Conservation (phyloP, 2,113 vertebrate species). For the Dendrocopos noguchii region DNA sequence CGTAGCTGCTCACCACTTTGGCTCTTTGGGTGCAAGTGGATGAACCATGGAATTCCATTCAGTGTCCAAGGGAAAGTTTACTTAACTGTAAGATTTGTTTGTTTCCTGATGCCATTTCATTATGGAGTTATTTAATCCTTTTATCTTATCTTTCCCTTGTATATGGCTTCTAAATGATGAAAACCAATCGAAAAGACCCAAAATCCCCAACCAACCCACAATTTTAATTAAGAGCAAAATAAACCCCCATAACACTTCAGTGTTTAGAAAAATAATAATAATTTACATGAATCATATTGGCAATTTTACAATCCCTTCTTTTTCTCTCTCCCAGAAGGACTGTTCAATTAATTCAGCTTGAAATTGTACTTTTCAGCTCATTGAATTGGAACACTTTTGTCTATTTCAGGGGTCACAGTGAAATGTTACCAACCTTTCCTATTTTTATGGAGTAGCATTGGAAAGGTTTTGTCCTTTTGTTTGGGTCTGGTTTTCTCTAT, state of each 20-base stretch:
- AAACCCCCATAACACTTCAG: neutral
- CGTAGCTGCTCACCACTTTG: fast-evolving
- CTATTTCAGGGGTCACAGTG: neutral
- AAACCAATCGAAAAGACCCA: neutral
- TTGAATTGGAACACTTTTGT: neutral
- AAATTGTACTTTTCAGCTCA: neutral
- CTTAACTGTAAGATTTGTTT: neutral
- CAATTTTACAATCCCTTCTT: neutral
- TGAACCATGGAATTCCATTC: neutral
- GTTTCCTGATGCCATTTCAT: neutral
- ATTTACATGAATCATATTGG: neutral
- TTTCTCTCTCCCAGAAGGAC: neutral
- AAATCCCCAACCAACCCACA: neutral
- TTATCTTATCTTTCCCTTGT: neutral
- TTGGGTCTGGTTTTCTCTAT: neutral
- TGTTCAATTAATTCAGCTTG: neutral
- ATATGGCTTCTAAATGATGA: neutral
- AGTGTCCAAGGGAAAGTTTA: neutral
- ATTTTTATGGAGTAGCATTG: neutral
- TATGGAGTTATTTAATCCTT: neutral
- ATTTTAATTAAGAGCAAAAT: neutral
- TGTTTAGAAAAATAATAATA: neutral
- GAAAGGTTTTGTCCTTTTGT: neutral
- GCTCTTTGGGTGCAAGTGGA: neutral
- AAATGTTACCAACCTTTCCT: neutral